phyloP scores from a whole-genome alignment of 2,888 invertebrate species.

The Acleris laterana region DNA sequence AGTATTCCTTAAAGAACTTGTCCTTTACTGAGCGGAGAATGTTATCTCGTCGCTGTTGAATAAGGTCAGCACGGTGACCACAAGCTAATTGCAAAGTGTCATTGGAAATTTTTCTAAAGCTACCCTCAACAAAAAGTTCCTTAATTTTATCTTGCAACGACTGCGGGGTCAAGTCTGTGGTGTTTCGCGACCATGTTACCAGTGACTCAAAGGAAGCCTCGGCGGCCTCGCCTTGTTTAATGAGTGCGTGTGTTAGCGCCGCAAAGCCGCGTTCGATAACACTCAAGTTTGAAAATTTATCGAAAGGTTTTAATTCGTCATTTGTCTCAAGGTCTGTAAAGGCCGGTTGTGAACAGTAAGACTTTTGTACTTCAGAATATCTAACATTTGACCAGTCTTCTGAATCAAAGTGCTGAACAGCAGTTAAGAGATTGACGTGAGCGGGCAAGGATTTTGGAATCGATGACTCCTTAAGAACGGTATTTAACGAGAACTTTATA shows the following conservation, averaged over 20 bases:
- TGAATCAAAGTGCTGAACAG: conserved; percentile 20
- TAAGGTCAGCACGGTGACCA: not conserved
- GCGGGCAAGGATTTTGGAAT: conserved; percentile 7
- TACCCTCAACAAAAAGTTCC: conserved; percentile 11
- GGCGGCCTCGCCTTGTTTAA: conserved; percentile 28
- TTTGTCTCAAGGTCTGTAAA: conserved; percentile 29
- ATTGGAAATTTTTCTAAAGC: not conserved
- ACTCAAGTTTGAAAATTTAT: conserved; percentile 14
- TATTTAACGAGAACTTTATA: not conserved
- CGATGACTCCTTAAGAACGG: not conserved
- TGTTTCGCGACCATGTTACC: conserved; percentile 6
- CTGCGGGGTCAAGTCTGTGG: not conserved
- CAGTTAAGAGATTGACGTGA: conserved; percentile 9
- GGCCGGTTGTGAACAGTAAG: conserved; percentile 21
- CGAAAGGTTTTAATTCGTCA: conserved; percentile 24
- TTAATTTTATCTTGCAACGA: not conserved
- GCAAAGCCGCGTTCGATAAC: conserved; percentile 18
- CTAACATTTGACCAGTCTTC: conserved; percentile 24
- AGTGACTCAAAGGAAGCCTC: conserved; percentile 9
- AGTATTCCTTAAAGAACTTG: conserved; percentile 1
- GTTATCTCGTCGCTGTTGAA: not conserved
- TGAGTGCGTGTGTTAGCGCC: conserved; percentile 21
- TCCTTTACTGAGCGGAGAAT: not conserved
- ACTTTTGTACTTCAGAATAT: conserved; percentile 26
- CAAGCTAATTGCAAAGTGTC: not conserved